Evolutionary conservation across 2,797 vertebrate species (phyloP).

Genomic region (Micropoecilia bifurca): DNA sequence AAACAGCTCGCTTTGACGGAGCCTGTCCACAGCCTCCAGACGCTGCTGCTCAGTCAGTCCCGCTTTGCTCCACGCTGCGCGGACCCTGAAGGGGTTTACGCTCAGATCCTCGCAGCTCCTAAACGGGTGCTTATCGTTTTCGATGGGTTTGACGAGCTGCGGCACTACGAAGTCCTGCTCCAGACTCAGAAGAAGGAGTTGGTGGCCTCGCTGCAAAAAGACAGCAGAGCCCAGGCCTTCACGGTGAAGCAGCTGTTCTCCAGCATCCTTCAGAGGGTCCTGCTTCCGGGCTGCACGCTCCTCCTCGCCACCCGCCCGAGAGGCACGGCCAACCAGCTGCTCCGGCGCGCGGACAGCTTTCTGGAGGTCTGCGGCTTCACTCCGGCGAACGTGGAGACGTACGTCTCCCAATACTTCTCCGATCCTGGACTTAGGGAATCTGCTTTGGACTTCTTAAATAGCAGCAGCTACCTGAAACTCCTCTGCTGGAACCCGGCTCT

Average conservation of each 20-base stretch:
- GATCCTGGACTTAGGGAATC: constrained; percentile 42
- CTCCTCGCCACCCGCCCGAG: constrained; percentile 85
- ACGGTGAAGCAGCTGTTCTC: constrained; percentile 85
- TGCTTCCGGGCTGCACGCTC: constrained; percentile 88
- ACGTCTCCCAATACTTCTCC: constrained; percentile 81
- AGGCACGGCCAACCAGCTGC: constrained; percentile 81
- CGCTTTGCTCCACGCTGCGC: constrained; percentile 46
- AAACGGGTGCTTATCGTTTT: constrained; percentile 88
- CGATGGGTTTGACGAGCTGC: constrained; percentile 87
- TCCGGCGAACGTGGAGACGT: constrained; percentile 77
- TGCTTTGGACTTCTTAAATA: constrained; percentile 74
- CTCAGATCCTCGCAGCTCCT: constrained; percentile 80
- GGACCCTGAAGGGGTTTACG: constrained; percentile 73
- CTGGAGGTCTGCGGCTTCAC: constrained; percentile 88
- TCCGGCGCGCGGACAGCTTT: constrained; percentile 84
- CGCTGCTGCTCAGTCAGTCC: constrained; percentile 83
- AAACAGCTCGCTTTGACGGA: constrained; percentile 74
- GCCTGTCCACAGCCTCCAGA: constrained; percentile 77
- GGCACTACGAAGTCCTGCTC: constrained; percentile 81
- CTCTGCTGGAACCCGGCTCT: constrained; percentile 87
- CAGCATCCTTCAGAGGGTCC: constrained; percentile 85
- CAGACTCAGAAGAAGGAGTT: constrained; percentile 67
- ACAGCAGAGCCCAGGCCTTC: constrained; percentile 56
- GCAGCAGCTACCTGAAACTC: constrained; percentile 78
- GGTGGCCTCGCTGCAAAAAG: constrained; percentile 58